Conservation (phyloP, 2,113 vertebrate species). For the Mellivora capensis region DNA sequence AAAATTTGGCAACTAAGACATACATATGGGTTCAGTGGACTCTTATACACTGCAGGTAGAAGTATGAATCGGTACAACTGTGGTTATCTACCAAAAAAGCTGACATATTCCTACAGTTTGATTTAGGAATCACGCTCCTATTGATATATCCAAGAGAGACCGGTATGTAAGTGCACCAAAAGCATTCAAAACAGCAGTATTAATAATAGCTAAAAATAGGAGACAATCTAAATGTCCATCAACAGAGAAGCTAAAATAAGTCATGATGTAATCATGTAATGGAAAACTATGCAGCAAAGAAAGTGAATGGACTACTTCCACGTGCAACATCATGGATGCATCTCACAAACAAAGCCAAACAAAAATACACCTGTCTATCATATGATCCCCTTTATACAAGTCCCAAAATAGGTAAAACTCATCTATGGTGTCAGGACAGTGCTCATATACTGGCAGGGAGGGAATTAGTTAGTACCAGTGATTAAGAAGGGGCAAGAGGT, state of each 20-base stretch:
- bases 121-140: background rate
- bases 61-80: background rate
- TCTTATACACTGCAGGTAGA: background rate
- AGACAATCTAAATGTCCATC: background rate
- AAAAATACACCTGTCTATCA: background rate
- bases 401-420: background rate
- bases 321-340: background rate
- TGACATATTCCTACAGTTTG: background rate
- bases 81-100: background rate
- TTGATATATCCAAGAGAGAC: background rate
- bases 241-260: background rate
- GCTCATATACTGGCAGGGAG: background rate
- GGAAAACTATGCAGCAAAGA: background rate
- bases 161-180: background rate
- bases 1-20: background rate
- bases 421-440: background rate
- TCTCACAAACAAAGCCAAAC: background rate
- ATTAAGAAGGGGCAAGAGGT: background rate
- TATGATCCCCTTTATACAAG: background rate
- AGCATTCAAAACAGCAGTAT: background rate
- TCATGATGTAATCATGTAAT: background rate
- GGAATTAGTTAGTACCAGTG: background rate
- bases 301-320: background rate
- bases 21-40: background rate
- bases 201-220: background rate